These are phyloP conservation scores for Pollenia amentaria DNA, from an alignment of 2,888 invertebrate species.

Conservation along the genomic window DNA sequence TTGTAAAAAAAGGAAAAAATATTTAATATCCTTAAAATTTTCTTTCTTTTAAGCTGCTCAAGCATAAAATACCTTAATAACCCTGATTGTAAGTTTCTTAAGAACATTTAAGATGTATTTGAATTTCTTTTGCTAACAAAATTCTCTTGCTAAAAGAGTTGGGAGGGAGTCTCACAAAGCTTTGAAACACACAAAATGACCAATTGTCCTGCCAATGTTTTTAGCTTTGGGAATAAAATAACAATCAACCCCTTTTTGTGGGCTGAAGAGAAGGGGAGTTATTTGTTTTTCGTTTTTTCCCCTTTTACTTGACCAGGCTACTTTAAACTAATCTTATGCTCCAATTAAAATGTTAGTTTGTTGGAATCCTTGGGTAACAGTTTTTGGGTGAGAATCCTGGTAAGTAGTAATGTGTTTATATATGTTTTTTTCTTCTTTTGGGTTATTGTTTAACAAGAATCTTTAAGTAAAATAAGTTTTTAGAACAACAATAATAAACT, in stretches of 20 bases:
- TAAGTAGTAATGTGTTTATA: background rate
- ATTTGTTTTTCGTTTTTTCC: background rate
- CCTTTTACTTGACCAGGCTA: constrained; percentile 62
- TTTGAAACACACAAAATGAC: constrained; percentile 56
- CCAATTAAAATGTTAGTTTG: constrained; percentile 72
- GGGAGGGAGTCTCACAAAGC: background rate
- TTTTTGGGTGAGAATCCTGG: no score
- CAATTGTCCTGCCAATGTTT: constrained; percentile 58
- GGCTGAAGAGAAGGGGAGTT: background rate
- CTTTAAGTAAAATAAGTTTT: constrained; percentile 60
- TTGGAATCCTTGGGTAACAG: background rate
- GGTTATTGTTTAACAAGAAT: constrained; percentile 50
- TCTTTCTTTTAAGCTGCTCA: constrained; percentile 73
- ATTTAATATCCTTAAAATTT: constrained; percentile 73
- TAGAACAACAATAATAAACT: constrained; percentile 66
- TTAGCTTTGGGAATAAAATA: constrained; percentile 1
- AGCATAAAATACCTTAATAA: constrained; percentile 74
- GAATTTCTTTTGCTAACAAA: constrained; percentile 21
- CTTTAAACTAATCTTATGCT: constrained; percentile 72
- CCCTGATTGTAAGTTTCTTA: constrained; percentile 72
- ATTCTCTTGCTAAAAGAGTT: no score
- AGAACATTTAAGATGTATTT: constrained; percentile 67
- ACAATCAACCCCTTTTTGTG: constrained; percentile 35
- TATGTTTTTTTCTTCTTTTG: background rate
- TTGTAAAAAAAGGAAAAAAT: constrained; percentile 41